Percentiles rank a stretch among this genome's conserved stretches.
These are phyloP conservation scores for Corythornis madagascariensis DNA, from an alignment of 2,113 vertebrate species.

Conservation along the genomic window DNA sequence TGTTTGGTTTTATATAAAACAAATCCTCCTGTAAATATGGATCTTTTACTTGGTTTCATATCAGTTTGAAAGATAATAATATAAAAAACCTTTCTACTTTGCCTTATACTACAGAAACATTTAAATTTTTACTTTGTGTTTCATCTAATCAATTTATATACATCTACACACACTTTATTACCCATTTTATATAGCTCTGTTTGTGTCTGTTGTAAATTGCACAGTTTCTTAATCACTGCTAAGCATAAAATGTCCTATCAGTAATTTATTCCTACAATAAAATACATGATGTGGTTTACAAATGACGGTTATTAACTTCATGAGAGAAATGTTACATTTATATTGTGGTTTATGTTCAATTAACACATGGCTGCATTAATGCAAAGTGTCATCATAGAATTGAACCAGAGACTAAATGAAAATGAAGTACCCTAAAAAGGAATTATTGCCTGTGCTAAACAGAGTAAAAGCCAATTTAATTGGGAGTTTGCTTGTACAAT, in stretches of 20 bases:
- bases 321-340: conserved; percentile 38
- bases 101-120: background rate
- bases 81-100: background rate
- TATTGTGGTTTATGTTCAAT: conserved; percentile 58
- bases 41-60: conserved; percentile 43
- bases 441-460: background rate
- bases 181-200: background rate
- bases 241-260: conserved; percentile 36
- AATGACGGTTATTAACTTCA: conserved; percentile 60
- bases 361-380: conserved; percentile 57
- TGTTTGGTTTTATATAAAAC: conserved; percentile 6
- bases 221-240: conserved; percentile 59
- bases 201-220: conserved; percentile 45
- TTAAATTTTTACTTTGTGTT: conserved; percentile 53
- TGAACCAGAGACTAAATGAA: conserved; percentile 27
- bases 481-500: background rate
- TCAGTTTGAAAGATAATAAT: conserved; percentile 26
- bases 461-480: conserved; percentile 44
- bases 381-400: background rate
- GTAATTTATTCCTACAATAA: conserved; percentile 60
- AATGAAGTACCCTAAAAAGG: conserved; percentile 27
- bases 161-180: conserved; percentile 38
- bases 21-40: conserved; percentile 41
- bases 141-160: conserved; percentile 40
- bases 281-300: conserved; percentile 41